Evolutionary conservation across 2,888 invertebrate species (phyloP).

Genomic region (Agrotis ipsilon): DNA sequence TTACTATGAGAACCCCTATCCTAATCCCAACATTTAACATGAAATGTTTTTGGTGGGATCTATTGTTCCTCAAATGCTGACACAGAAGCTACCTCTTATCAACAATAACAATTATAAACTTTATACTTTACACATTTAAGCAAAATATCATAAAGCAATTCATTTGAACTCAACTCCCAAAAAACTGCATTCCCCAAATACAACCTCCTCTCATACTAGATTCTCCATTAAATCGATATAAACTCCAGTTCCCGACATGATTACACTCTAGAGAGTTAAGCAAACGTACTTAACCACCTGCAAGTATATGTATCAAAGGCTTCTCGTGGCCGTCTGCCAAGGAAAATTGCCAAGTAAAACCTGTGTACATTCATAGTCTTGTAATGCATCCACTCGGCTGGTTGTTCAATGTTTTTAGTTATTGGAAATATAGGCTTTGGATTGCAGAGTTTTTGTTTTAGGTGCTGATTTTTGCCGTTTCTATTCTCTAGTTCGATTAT

Average conservation of each 20-base stretch:
- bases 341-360: constrained; percentile 53
- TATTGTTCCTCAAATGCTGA: too few relatives aligned
- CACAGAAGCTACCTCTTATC: too few relatives aligned
- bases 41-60: too few relatives aligned
- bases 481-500: too few relatives aligned
- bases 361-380: constrained; percentile 49
- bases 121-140: background rate
- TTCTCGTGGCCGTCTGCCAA: constrained; percentile 56
- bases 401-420: constrained; percentile 6
- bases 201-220: background rate
- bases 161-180: too few relatives aligned
- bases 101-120: too few relatives aligned
- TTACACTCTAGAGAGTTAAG: constrained; percentile 43
- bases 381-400: constrained; percentile 45
- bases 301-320: constrained; percentile 57
- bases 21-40: too few relatives aligned
- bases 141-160: background rate
- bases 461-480: too few relatives aligned
- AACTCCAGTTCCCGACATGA: constrained; percentile 38
- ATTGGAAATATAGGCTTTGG: background rate
- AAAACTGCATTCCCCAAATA: background rate
- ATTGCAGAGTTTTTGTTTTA: background rate
- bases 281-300: constrained; percentile 49
- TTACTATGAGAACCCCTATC: too few relatives aligned
- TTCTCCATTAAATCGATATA: constrained; percentile 16